phyloP scores from a whole-genome alignment of 2,113 vertebrate species.

The Brachyhypopomus gauderio region DNA sequence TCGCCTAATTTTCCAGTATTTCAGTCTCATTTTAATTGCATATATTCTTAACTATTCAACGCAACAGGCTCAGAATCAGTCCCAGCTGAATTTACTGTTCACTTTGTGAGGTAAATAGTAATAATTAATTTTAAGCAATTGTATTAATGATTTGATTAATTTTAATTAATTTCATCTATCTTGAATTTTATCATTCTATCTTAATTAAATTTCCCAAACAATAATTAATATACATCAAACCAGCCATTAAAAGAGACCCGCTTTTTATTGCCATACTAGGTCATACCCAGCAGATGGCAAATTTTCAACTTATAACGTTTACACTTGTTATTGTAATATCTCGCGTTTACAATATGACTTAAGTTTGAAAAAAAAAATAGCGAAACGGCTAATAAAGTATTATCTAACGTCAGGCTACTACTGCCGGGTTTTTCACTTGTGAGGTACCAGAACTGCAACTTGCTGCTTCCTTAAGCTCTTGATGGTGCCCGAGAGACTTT shows the following conservation, averaged over 20 bases:
- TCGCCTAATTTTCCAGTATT: background rate
- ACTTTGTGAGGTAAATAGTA: background rate
- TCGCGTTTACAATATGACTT: no score
- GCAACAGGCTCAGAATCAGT: background rate
- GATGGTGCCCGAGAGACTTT: background rate
- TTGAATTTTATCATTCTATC: no score
- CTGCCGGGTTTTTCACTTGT: no score
- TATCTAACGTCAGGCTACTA: no score
- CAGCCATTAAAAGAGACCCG: background rate
- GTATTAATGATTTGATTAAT: background rate
- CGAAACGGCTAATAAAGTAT: no score
- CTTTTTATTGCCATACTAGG: background rate
- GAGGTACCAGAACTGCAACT: background rate
- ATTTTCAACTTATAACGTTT: background rate
- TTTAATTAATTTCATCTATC: no score
- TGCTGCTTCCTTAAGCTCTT: background rate
- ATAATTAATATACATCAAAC: background rate
- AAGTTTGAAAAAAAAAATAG: no score
- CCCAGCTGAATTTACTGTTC: background rate
- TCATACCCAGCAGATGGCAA: constrained; percentile 35
- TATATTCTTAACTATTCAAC: background rate
- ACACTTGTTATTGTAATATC: background rate
- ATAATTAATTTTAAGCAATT: background rate
- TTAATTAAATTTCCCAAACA: background rate
- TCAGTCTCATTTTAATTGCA: background rate